Base-by-base conservation (phyloP, 2,888 invertebrate genomes). In the Perithous albicinctus region DNA sequence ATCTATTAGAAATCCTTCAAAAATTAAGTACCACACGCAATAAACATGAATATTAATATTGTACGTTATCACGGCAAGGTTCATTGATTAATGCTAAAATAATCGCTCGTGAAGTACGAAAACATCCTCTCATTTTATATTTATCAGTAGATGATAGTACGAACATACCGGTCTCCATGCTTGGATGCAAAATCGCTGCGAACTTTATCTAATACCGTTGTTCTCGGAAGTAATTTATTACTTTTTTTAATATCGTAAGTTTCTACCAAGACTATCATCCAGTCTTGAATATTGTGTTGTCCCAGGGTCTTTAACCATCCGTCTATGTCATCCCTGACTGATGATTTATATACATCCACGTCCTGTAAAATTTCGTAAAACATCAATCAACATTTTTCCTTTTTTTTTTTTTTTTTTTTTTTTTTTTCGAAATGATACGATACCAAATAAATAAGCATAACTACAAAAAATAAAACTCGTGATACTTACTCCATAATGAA, bases 161-260 rank as follows among this genome's bases (percentile, higher is more conserved):
- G 38, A 29, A 63, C 85, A 85, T 89, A 95, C 95, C 95, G 94
- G 86, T 95, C 95, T 82, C 95, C 97, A 91, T 97, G 97, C 93
- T 98, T 99, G 23, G 96, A 95, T 72, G 97, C 97, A 94, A 99
- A 98, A 93, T 99, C 99, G 89, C 96, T 96, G 87, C 97, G 97
- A 83, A 99, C 97, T 94, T 98, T 98, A 93, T 99, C 99, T 87
- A 98, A 93, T 23, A 99, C 98, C 1, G 98, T 98, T 12, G 98
- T 98, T 86, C 99, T 95, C 1, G 98, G 97, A 73, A 99, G 93
- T 15, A 99, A 93, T 93, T 99, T 99, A 90, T 98, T 98, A 69
- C 97, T 96, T 93, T 98, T 97, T 89, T 97, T 96, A 88, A 96
- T 96, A 93, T 99, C 99, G 92, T 97, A 96, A 69, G 97, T 97